Conservation (phyloP, 2,797 vertebrate species). For the Taenioides sp. region DNA sequence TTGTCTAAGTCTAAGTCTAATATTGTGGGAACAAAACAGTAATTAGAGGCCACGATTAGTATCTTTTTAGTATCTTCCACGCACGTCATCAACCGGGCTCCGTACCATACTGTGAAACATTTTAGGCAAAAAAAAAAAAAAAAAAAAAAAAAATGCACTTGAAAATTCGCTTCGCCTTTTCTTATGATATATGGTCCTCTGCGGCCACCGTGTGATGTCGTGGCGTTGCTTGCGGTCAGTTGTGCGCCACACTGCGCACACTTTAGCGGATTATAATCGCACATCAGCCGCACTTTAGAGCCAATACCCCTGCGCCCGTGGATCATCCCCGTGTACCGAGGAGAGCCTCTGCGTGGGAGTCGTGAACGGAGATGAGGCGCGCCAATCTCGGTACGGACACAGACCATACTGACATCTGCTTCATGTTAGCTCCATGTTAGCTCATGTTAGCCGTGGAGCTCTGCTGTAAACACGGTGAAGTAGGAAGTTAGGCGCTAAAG, state of each 20-base stretch:
- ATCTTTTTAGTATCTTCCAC: too few species aligned
- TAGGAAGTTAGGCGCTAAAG: too few species aligned
- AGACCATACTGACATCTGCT: slow-evolving; percentile 1
- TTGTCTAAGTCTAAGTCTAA: too few species aligned
- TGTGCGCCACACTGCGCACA: not conserved
- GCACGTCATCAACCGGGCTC: too few species aligned
- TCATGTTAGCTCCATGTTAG: slow-evolving; percentile 1
- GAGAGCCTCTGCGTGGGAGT: not conserved
- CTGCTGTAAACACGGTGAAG: not conserved
- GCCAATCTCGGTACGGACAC: slow-evolving; percentile 72
- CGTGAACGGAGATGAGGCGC: slow-evolving; percentile 72
- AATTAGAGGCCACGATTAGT: too few species aligned
- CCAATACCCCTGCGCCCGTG: not conserved
- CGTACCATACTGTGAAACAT: too few species aligned
- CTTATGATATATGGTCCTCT: slow-evolving; percentile 21
- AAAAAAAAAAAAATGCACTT: too few species aligned
- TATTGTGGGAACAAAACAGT: too few species aligned
- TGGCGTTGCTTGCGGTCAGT: slow-evolving; percentile 54
- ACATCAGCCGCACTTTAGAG: not conserved
- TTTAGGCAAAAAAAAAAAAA: too few species aligned
- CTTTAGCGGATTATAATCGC: not conserved
- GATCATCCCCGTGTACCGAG: not conserved
- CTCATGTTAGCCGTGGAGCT: not conserved
- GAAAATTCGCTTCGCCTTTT: not conserved
- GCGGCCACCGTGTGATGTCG: slow-evolving; percentile 77